Conservation (phyloP, 2,888 invertebrate genomes). For the Sipha maydis region DNA sequence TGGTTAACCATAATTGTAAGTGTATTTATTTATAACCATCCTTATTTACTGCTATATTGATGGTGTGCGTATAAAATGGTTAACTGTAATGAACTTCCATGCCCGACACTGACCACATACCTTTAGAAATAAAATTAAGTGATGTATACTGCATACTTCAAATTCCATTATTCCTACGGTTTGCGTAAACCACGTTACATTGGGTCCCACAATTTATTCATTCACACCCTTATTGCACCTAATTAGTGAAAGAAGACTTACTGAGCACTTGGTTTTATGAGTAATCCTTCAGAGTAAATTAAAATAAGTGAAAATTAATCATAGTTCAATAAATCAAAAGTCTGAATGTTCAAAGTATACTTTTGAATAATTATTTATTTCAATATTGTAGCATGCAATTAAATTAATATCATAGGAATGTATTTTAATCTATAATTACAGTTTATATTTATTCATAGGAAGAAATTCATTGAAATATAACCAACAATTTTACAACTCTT, state of each 20-base stretch:
- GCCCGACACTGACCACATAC: conserved; percentile 20
- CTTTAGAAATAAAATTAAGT: not conserved
- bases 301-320: not conserved
- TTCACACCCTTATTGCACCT: not conserved
- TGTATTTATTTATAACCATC: no score
- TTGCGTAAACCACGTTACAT: not conserved
- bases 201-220: conserved; percentile 2
- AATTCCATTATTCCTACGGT: not conserved
- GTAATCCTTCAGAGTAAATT: not conserved
- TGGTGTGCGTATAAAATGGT: not conserved
- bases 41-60: no score
- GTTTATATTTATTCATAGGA: no score
- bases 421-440: no score
- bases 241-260: not conserved
- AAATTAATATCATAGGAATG: no score
- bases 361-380: no score
- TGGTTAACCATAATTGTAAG: not conserved
- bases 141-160: conserved; percentile 1
- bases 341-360: no score
- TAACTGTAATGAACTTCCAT: conserved; percentile 11
- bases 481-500: no score
- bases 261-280: not conserved
- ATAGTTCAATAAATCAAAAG: not conserved
- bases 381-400: no score
- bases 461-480: no score